Conservation (phyloP, 2,888 invertebrate genomes). For the Acanthosepion lycidas region DNA sequence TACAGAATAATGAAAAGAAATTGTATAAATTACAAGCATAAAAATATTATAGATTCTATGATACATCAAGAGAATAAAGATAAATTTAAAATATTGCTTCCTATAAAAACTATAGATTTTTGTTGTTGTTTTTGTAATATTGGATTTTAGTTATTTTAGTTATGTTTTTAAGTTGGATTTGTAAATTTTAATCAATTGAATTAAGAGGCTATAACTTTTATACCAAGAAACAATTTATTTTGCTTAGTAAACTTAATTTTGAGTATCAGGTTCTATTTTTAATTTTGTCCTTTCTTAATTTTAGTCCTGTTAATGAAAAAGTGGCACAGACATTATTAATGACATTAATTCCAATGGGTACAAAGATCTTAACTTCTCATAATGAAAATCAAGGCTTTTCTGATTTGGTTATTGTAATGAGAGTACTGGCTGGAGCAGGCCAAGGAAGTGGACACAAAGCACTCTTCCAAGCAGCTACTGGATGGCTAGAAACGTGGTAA, state of each 20-base stretch:
- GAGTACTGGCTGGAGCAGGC: slow-evolving; percentile 88
- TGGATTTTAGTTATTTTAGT: too few relatives aligned
- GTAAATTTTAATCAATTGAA: too few relatives aligned
- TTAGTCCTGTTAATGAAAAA: slow-evolving; percentile 78
- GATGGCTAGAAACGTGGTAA: slow-evolving; percentile 81
- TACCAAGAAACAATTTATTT: background rate
- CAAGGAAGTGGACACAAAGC: slow-evolving; percentile 86
- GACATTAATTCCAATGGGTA: slow-evolving; percentile 83
- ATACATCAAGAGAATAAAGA: too few relatives aligned
- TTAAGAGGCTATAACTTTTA: too few relatives aligned
- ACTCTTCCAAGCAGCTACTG: slow-evolving; percentile 85
- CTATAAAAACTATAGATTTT: too few relatives aligned
- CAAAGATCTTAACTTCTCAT: slow-evolving; percentile 73
- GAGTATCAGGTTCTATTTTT: background rate
- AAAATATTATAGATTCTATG: too few relatives aligned
- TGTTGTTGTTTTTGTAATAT: too few relatives aligned
- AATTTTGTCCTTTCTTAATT: slow-evolving; percentile 38
- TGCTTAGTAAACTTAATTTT: background rate
- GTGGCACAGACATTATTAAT: slow-evolving; percentile 81
- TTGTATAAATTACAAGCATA: too few relatives aligned
- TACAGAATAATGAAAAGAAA: too few relatives aligned
- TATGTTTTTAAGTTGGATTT: too few relatives aligned
- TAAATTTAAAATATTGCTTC: too few relatives aligned
- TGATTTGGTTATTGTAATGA: slow-evolving; percentile 86
- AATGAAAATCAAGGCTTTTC: slow-evolving; percentile 85